Base-by-base conservation (phyloP, 2,113 vertebrate species). In the Ophthalmolycus amberensis region DNA sequence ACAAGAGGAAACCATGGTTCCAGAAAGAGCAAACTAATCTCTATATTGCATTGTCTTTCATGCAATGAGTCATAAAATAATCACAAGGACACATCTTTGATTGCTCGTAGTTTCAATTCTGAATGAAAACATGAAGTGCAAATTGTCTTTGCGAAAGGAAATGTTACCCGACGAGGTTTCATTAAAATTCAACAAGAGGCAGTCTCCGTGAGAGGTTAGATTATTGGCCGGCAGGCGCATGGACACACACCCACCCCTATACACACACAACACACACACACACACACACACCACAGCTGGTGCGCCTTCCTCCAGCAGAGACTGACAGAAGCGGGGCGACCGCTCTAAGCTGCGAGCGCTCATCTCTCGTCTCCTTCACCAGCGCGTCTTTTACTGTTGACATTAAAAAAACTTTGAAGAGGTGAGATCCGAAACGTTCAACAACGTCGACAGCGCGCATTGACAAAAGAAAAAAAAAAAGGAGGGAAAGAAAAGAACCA, bases 281-380 rank as follows among this genome's bases (percentile, higher is more conserved):
- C 70, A 63, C 70, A 75, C 77, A 56, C 65, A 74, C 77, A 34
- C 76, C 88, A 84, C 90, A 93, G 90, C 91, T 92, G 89, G 77
- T 84, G 87, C 59, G 84, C 85, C 86, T 88, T 86, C 80, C 77
- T 90, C 87, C 86, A 86, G 90, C 82, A 72, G 84, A 92, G 88
- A 90, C 91, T 90, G 90, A 93, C 92, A 92, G 91, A 92, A 90
- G 91, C 91, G 83, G 90, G 87, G 80, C 88, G 91, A 80, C 82
- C 86, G 91, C 88, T 92, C 80, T 73, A 44, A 92, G 90, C 90
- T 90, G 75, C 32, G 88, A 69, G 86, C 88, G 87, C 90, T 87
- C 90, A 58, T 76, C 79, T 85, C 81, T 83, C 77, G 79, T 75
- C 77, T 75, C 64, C 62, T 82, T 77, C 80, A 62, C 54, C 82